Conservation (phyloP, 1,140 invertebrate species). For the Macrosteles quadrilineatus region DNA sequence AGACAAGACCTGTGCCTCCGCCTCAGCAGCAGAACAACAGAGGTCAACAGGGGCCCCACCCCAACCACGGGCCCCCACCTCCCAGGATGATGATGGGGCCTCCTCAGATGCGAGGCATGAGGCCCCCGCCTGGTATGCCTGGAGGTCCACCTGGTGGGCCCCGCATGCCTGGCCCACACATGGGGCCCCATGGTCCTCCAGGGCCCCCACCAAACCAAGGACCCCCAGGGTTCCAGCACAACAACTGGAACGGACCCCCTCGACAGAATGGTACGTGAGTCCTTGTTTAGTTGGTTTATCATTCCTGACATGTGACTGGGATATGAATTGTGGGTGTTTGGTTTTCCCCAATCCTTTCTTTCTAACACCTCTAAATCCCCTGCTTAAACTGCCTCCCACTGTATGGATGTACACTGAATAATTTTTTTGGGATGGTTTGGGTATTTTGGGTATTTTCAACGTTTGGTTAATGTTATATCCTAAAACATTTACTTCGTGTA, state of each 20-base stretch:
- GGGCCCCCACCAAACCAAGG: slow-evolving; percentile 48
- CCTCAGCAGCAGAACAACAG: slow-evolving; percentile 37
- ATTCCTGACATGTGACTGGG: slow-evolving; percentile 27
- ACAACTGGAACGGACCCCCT: slow-evolving; percentile 53
- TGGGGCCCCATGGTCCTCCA: slow-evolving; percentile 42
- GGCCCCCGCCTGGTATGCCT: slow-evolving; percentile 58
- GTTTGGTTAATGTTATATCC: too few relatives aligned
- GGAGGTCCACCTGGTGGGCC: slow-evolving; percentile 54
- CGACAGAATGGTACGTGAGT: slow-evolving; percentile 45
- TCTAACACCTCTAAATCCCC: slow-evolving; percentile 31
- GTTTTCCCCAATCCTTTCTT: slow-evolving; percentile 21
- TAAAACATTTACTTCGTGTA: too few relatives aligned
- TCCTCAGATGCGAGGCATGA: slow-evolving; percentile 50
- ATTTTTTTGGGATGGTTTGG: too few relatives aligned
- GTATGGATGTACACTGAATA: too few relatives aligned
- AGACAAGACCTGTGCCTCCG: slow-evolving; percentile 75
- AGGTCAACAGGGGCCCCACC: slow-evolving; percentile 33
- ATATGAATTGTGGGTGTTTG: not conserved
- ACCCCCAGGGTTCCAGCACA: slow-evolving; percentile 57
- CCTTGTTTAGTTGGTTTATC: not conserved
- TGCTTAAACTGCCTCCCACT: not conserved
- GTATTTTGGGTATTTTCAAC: too few relatives aligned
- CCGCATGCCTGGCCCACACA: slow-evolving; percentile 46
- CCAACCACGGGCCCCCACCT: slow-evolving; percentile 16
- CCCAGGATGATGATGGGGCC: slow-evolving; percentile 46